Percentiles rank a stretch among this genome's conserved stretches.
Conservation (phyloP, 1,140 invertebrate genomes). For the Telenomus remus region DNA sequence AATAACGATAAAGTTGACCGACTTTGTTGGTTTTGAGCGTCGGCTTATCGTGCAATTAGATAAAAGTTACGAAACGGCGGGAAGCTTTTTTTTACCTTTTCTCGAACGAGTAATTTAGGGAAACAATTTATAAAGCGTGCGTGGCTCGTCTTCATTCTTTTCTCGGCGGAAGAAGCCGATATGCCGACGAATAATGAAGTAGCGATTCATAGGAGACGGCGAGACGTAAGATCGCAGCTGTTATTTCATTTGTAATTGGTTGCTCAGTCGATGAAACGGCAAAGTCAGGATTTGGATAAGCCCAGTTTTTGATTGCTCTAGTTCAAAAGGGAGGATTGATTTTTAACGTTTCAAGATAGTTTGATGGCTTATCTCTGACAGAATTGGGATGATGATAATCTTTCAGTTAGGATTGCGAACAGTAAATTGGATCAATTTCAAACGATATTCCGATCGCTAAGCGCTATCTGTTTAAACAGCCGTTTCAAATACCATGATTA, state of each 20-base stretch:
- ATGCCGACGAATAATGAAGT: conserved; percentile 7
- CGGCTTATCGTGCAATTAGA: conserved; percentile 39
- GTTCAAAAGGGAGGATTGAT: conserved; percentile 4
- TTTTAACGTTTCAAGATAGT: conserved; percentile 21
- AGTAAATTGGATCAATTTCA: no score
- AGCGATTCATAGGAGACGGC: not conserved
- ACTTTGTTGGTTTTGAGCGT: conserved; percentile 42
- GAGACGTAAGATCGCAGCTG: no score
- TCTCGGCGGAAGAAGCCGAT: conserved; percentile 19
- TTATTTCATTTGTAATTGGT: conserved; percentile 11
- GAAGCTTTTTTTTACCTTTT: conserved; percentile 5
- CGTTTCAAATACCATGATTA: no score
- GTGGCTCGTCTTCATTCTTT: conserved; percentile 48
- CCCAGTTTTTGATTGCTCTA: conserved; percentile 2
- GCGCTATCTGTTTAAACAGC: not conserved
- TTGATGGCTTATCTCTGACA: conserved; percentile 20
- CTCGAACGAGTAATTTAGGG: not conserved
- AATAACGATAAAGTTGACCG: conserved; percentile 29
- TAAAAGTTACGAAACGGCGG: conserved; percentile 30
- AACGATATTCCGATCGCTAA: no score
- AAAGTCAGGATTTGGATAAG: conserved; percentile 7
- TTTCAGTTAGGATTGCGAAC: conserved; percentile 10
- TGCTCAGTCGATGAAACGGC: not conserved
- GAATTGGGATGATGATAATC: conserved; percentile 28
- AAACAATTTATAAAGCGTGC: conserved; percentile 26